A percentile compares a stretch with the other conserved stretches of the same genome.
Conservation (phyloP, 2,888 invertebrate species). For the Myopa tessellatipennis region DNA sequence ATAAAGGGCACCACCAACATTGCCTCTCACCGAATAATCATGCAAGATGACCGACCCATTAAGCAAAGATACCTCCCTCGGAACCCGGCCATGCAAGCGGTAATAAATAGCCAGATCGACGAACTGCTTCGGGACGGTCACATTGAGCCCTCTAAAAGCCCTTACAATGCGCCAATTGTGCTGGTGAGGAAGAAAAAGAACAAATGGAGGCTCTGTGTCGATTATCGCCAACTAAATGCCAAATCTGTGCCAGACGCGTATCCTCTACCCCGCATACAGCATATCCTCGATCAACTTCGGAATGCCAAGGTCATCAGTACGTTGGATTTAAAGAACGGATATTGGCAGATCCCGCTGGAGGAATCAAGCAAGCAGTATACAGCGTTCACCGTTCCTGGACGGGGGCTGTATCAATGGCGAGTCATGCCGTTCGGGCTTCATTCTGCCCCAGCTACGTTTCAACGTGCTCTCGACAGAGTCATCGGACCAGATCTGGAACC, state of each 20-base stretch:
- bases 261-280: background rate
- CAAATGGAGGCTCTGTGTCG: too few species aligned
- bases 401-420: too few species aligned
- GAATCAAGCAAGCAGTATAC: too few species aligned
- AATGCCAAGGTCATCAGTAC: background rate
- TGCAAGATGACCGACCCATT: conserved; percentile 4
- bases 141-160: background rate
- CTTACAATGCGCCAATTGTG: background rate
- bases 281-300: background rate
- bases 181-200: background rate
- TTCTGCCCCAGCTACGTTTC: background rate
- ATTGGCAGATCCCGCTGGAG: too few species aligned
- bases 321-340: too few species aligned
- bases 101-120: background rate
- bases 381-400: too few species aligned
- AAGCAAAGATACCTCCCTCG: background rate
- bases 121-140: background rate
- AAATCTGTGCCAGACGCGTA: background rate
- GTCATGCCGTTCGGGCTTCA: background rate
- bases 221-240: background rate
- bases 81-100: conserved; percentile 1
- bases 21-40: background rate
- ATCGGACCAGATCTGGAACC: conserved; percentile 15
- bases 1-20: background rate
- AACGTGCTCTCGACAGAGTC: background rate